Evolutionary conservation across 2,888 invertebrate genomes (phyloP).

Genomic region (Watsonalla binaria): DNA sequence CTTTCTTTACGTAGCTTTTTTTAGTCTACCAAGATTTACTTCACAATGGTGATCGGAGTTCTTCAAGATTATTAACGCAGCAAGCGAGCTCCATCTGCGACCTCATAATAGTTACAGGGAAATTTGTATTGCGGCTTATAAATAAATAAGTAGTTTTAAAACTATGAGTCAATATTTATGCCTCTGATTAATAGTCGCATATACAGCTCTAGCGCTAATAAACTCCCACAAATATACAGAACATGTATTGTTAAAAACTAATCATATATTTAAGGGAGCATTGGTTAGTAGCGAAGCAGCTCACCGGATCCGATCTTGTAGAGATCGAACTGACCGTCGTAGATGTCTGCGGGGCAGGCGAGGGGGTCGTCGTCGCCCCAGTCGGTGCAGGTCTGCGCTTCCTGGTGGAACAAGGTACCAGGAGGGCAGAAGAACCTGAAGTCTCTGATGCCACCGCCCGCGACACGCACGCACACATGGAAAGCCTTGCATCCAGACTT

Average conservation of each 20-base stretch:
- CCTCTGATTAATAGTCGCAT: too few relatives aligned
- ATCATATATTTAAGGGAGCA: slow-evolving; percentile 25
- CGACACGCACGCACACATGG: slow-evolving; percentile 91
- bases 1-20: too few relatives aligned
- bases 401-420: slow-evolving; percentile 94
- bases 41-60: too few relatives aligned
- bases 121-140: too few relatives aligned
- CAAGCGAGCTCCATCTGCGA: too few relatives aligned
- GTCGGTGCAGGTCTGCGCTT: slow-evolving; percentile 94
- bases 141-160: too few relatives aligned
- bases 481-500: slow-evolving; percentile 94
- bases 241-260: neutral
- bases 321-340: slow-evolving; percentile 92
- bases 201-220: neutral
- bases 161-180: too few relatives aligned
- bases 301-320: slow-evolving; percentile 88
- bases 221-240: slow-evolving; percentile 15
- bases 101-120: too few relatives aligned
- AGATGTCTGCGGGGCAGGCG: slow-evolving; percentile 89
- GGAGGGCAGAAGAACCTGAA: slow-evolving; percentile 94
- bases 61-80: too few relatives aligned
- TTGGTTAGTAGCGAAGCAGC: slow-evolving; percentile 72
- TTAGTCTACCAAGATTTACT: too few relatives aligned
- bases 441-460: slow-evolving; percentile 87
- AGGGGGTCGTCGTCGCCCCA: slow-evolving; percentile 88